These are phyloP conservation scores for Hyperoodon ampullatus DNA, from an alignment of 2,113 vertebrate species.

Conservation along the genomic window DNA sequence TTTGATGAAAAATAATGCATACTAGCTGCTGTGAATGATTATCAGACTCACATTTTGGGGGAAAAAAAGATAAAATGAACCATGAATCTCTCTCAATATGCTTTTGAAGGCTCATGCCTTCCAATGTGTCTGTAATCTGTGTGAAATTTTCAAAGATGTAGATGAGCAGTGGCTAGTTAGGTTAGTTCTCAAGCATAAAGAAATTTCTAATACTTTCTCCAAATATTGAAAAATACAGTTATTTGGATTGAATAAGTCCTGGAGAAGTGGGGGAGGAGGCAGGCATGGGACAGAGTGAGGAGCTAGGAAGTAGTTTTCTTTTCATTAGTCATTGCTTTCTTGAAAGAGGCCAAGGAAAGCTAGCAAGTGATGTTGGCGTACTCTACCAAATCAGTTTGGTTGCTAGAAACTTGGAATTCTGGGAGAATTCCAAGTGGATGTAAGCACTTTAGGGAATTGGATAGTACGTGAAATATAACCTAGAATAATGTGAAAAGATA, in stretches of 20 bases:
- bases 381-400: constrained; percentile 35
- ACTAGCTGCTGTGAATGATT: neutral
- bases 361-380: neutral
- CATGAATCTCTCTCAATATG: neutral
- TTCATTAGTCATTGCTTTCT: neutral
- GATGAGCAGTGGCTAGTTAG: neutral
- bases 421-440: constrained; percentile 37
- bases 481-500: constrained; percentile 67
- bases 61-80: neutral
- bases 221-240: neutral
- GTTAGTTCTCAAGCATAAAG: neutral
- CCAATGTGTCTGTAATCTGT: neutral
- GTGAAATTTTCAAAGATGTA: neutral
- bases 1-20: neutral
- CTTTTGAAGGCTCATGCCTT: neutral
- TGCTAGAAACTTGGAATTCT: constrained; percentile 58
- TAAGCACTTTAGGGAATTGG: constrained; percentile 58
- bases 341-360: neutral
- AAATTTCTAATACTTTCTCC: neutral
- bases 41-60: neutral
- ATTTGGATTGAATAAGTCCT: neutral
- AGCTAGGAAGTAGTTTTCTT: neutral
- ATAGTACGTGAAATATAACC: constrained; percentile 43
- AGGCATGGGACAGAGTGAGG: neutral
- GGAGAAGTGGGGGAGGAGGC: rapidly evolving